phyloP scores from a whole-genome alignment of 2,113 vertebrate species.

The Delphinapterus leucas region DNA sequence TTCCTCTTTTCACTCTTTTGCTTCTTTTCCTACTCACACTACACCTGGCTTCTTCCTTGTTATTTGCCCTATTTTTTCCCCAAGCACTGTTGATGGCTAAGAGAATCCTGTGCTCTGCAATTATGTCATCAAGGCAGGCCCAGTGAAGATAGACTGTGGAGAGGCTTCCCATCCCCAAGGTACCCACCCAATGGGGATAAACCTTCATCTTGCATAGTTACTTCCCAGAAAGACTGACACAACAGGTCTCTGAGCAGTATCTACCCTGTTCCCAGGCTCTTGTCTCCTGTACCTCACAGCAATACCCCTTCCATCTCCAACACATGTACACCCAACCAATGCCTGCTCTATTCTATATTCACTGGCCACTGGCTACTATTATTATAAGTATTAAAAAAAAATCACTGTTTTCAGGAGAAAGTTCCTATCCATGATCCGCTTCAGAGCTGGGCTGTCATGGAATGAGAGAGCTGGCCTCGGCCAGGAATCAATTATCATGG shows the following conservation, averaged over 20 bases:
- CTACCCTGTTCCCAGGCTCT: constrained; percentile 86
- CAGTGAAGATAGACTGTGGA: constrained; percentile 88
- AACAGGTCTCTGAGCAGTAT: constrained; percentile 93
- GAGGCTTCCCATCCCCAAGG: constrained; percentile 91
- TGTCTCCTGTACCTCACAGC: neutral
- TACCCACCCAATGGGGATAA: constrained; percentile 89
- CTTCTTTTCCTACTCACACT: neutral
- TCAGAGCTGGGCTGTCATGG: neutral
- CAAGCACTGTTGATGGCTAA: constrained; percentile 89
- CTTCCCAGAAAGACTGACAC: constrained; percentile 91
- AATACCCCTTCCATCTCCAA: neutral
- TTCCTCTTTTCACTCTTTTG: neutral
- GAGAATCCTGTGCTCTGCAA: constrained; percentile 89
- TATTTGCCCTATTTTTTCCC: neutral
- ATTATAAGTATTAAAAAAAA: neutral
- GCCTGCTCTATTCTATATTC: neutral
- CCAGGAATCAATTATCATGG: constrained; percentile 53
- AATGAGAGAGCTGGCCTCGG: neutral
- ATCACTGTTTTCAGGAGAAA: neutral
- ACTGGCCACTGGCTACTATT: neutral
- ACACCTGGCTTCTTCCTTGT: neutral
- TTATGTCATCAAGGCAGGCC: constrained; percentile 90
- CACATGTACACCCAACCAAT: neutral
- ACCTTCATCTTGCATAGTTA: constrained; percentile 91
- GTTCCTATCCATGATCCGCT: neutral